phyloP scores from a whole-genome alignment of 2,888 invertebrate genomes.

The Drosophila pseudotakahashii region DNA sequence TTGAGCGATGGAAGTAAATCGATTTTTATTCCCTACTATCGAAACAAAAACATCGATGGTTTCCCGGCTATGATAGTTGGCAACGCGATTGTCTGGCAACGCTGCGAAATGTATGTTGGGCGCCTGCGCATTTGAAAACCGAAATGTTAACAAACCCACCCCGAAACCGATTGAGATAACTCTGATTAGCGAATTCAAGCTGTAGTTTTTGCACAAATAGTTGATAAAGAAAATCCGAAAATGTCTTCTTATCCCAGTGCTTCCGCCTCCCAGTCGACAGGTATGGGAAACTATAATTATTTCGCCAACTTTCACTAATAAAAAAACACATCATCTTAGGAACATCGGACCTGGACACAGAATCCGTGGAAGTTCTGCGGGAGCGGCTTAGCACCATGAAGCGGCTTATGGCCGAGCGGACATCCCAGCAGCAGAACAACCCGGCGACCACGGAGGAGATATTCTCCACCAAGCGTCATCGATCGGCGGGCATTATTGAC shows the following conservation, averaged over 20 bases:
- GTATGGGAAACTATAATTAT: slow-evolving; percentile 7
- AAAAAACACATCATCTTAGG: background rate
- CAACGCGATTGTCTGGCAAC: slow-evolving; percentile 11
- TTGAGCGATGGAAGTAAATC: slow-evolving; percentile 20
- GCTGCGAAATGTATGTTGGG: background rate
- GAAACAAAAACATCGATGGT: background rate
- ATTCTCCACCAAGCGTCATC: slow-evolving; percentile 82
- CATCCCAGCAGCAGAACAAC: slow-evolving; percentile 84
- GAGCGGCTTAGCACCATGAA: slow-evolving; percentile 92
- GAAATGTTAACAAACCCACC: slow-evolving; percentile 21
- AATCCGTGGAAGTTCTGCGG: slow-evolving; percentile 92
- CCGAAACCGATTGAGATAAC: slow-evolving; percentile 9
- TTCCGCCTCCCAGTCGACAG: slow-evolving; percentile 42
- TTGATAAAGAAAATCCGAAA: background rate
- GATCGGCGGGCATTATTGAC: slow-evolving; percentile 89
- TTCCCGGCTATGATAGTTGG: background rate
- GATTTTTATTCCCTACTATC: background rate
- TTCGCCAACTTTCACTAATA: background rate
- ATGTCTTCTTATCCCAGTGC: slow-evolving; percentile 45
- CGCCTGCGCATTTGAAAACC: slow-evolving; percentile 16
- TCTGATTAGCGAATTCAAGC: slow-evolving; percentile 6
- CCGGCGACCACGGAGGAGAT: slow-evolving; percentile 83
- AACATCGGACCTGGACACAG: slow-evolving; percentile 84
- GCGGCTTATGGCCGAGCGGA: slow-evolving; percentile 90
- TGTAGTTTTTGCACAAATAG: slow-evolving; percentile 24